Evolutionary conservation across 2,888 invertebrate genomes (phyloP).

Genomic region (Spicauda simplicius): DNA sequence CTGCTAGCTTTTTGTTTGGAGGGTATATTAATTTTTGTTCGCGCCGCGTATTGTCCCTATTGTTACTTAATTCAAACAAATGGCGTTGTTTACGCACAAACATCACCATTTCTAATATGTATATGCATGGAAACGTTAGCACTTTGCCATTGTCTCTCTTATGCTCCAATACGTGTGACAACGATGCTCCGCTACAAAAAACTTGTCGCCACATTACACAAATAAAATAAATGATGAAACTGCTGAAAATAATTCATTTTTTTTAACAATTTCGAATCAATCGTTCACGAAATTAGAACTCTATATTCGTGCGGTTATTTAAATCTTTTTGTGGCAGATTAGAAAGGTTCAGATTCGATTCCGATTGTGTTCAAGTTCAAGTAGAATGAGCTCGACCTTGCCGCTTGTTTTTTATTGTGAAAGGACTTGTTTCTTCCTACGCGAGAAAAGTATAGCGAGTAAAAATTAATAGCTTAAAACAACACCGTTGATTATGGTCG

Average conservation of each 20-base stretch:
- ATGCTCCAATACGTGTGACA: too few species aligned
- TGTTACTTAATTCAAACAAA: too few species aligned
- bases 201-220: background rate
- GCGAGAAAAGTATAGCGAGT: background rate
- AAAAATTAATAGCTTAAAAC: background rate
- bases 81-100: too few species aligned
- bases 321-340: conserved; percentile 31
- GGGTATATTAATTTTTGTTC: too few species aligned
- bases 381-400: conserved; percentile 32
- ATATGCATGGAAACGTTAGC: too few species aligned
- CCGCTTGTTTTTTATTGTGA: conserved; percentile 20
- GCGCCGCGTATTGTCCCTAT: too few species aligned
- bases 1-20: too few species aligned
- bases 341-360: conserved; percentile 36
- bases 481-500: too few species aligned
- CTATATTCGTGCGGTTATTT: conserved; percentile 26
- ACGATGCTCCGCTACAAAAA: too few species aligned
- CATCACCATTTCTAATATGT: too few species aligned
- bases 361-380: conserved; percentile 37
- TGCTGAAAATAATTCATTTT: background rate
- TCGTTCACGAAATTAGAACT: conserved; percentile 26
- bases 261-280: conserved; percentile 14
- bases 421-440: background rate
- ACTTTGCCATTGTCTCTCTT: too few species aligned
- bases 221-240: background rate